Conservation (phyloP, 2,797 vertebrate species). For the Threskiornis aethiopicus region DNA sequence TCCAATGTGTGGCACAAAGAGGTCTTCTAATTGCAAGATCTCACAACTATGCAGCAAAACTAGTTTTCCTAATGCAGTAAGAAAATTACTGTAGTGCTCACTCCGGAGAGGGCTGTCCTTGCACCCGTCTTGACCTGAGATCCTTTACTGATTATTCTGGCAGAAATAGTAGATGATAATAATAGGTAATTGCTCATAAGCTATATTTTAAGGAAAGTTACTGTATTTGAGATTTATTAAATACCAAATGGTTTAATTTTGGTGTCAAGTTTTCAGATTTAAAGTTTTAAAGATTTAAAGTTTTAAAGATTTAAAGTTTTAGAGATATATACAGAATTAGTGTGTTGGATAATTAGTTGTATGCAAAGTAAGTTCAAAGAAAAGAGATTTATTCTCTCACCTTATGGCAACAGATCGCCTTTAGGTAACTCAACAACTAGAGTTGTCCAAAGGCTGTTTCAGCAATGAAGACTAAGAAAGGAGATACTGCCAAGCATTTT, state of each 20-base stretch:
- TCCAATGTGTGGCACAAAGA: neutral
- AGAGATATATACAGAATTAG: neutral
- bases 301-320: too few species aligned
- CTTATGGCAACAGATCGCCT: neutral
- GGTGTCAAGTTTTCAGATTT: neutral
- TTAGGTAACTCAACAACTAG: neutral
- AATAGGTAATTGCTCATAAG: fast-evolving
- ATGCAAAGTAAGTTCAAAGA: neutral
- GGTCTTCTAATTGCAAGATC: neutral
- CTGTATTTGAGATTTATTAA: neutral
- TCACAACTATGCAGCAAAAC: neutral
- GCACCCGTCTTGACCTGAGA: neutral
- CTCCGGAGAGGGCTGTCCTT: neutral
- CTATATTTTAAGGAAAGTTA: neutral
- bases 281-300: too few species aligned
- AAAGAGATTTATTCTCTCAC: neutral
- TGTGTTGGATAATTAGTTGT: neutral
- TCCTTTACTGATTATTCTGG: neutral
- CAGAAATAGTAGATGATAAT: neutral
- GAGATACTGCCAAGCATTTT: neutral
- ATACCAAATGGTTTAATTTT: neutral
- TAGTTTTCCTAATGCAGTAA: neutral
- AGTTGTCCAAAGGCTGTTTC: neutral
- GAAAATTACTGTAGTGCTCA: neutral
- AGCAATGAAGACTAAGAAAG: neutral